Evolutionary conservation across 2,888 invertebrate genomes (phyloP).

Genomic region (Ophion ventricosus): DNA sequence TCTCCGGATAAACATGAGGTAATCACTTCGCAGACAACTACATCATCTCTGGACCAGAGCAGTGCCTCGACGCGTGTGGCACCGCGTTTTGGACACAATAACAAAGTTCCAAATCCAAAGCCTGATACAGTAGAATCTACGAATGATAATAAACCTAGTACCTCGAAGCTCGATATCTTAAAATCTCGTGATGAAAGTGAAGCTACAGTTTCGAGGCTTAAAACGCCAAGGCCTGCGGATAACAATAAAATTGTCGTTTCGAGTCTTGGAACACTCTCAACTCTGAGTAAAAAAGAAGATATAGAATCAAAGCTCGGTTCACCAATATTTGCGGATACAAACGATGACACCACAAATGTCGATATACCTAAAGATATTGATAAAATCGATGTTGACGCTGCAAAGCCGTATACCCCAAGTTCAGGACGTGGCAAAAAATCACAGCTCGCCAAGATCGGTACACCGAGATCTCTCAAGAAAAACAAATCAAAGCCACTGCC

Average conservation of each 20-base stretch:
- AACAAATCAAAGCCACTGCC: neutral
- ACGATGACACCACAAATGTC: neutral
- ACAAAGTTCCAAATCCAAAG: neutral
- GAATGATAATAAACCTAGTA: neutral
- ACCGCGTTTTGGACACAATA: neutral
- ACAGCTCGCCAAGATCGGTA: neutral
- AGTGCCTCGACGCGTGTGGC: neutral
- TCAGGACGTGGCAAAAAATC: neutral
- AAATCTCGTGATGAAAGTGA: conserved; percentile 16
- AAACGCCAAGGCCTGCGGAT: neutral
- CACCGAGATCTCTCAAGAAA: neutral
- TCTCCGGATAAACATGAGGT: neutral
- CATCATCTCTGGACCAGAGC: neutral
- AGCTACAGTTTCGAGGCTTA: neutral
- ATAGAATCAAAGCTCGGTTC: neutral
- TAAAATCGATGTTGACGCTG: neutral
- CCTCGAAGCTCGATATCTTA: neutral
- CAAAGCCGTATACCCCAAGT: neutral
- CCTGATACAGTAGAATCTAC: neutral
- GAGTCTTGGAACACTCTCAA: neutral
- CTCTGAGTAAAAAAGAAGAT: neutral
- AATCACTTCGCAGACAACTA: neutral
- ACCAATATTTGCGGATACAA: neutral
- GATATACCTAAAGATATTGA: neutral
- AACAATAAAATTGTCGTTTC: neutral